Evolutionary conservation across 2,888 invertebrate species (phyloP), one percentile per base, ranked within the genome.

Genomic region (Melipona beecheii): DNA sequence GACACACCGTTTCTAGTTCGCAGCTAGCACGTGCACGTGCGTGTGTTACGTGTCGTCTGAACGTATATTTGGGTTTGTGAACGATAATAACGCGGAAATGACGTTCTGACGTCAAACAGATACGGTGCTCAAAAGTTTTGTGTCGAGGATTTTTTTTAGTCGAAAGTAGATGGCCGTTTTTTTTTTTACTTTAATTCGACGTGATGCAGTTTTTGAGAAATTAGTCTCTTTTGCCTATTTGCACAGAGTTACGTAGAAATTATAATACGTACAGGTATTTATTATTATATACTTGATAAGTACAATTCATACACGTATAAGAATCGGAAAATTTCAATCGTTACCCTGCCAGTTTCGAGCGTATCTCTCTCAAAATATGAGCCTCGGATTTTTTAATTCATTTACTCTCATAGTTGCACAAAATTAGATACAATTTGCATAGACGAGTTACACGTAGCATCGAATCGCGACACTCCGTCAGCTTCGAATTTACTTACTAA

Each of bases 1-100:
- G 24, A 62, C 79, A 56, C 21, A 58, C 60, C 43, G 69, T 70
- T 49, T 65, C 19, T 31, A 13, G 50, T 56, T 36, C 24, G 15
- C 52, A 21, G 43, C 43, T 43, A 43, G 52, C 52, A 17, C 19
- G 4, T n/a, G 52, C 43, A 52, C 43, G 49, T 4, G 60, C 21
- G 11, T 19, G 54, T 1, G 27, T 27, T 27, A 1, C 43, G 17
- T 68, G 6, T n/a, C 36, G 60, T 19, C 49, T 24, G 24, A 36
- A 36, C n/a, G 66, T 75, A 66, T 81, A 78, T 86, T 81, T 62
- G 62, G 64, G 52, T 79, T 60, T 50, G 60, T 31, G 60, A 70
- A 54, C 64, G 49, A 78, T 78, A 78, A 71, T 78, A n/a, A n/a
- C n/a, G 65, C 72, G 79, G 66, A 84, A 86, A 80, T 80, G 79